phyloP scores from a whole-genome alignment of 2,797 vertebrate species.

The Yasuhikotakia modesta region DNA sequence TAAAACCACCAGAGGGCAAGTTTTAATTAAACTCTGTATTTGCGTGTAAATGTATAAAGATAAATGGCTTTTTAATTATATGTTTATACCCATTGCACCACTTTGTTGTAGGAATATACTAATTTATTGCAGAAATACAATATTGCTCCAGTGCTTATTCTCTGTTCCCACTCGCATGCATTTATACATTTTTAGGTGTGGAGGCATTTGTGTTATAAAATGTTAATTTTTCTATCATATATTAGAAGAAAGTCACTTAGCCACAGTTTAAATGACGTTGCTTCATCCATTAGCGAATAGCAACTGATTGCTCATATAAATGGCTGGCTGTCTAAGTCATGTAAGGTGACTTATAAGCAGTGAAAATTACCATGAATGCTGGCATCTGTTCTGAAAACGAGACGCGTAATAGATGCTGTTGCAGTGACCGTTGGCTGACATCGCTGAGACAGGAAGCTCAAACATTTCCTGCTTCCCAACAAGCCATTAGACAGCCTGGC shows the following conservation, averaged over 20 bases:
- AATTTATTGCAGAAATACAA: too few species aligned
- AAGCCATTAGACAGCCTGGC: constrained; percentile 19
- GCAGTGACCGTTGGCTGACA: constrained; percentile 35
- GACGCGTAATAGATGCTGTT: constrained; percentile 51
- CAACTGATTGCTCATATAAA: constrained; percentile 48
- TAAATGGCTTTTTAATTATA: too few species aligned
- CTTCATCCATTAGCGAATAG: constrained; percentile 31
- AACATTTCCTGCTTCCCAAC: constrained; percentile 15
- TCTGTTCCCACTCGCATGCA: too few species aligned
- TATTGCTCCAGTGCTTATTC: too few species aligned
- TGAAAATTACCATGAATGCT: constrained; percentile 50
- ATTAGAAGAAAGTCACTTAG: constrained; percentile 22
- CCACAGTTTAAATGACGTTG: background rate
- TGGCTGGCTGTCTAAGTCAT: constrained; percentile 49
- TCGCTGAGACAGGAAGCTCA: constrained; percentile 17
- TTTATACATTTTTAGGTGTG: background rate
- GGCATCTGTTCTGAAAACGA: constrained; percentile 52
- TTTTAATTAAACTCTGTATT: too few species aligned
- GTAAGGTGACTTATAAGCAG: constrained; percentile 29
- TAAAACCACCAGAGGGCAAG: constrained; percentile 64
- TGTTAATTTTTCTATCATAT: constrained; percentile 11
- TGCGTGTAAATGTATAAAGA: too few species aligned
- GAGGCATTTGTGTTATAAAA: background rate
- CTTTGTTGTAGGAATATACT: too few species aligned
- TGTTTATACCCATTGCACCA: too few species aligned